These are phyloP conservation scores for Aphrophora alni DNA, from an alignment of 2,888 invertebrate species.

Conservation along the genomic window DNA sequence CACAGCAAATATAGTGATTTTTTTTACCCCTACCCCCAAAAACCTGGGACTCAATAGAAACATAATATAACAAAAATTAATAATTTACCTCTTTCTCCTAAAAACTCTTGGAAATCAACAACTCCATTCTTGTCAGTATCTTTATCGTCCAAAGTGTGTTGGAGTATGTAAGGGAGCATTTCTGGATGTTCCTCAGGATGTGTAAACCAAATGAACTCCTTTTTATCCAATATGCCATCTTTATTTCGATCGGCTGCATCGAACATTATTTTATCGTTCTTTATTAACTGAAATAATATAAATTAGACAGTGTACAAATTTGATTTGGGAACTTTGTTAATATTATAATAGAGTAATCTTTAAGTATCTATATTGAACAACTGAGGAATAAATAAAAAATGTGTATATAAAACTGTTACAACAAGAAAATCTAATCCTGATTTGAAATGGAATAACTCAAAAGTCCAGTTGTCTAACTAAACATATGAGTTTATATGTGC, in stretches of 20 bases:
- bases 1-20: no score
- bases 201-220: conserved; percentile 88
- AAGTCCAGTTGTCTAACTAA: no score
- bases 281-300: conserved; percentile 63
- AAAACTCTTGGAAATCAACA: conserved; percentile 84
- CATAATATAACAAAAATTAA: not conserved
- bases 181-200: conserved; percentile 92
- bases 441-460: no score
- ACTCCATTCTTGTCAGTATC: conserved; percentile 84
- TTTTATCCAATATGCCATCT: conserved; percentile 74
- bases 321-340: no score
- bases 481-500: no score
- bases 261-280: conserved; percentile 88
- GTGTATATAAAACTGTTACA: no score
- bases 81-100: conserved; percentile 69
- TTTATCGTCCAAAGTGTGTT: conserved; percentile 85
- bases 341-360: no score
- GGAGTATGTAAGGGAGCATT: conserved; percentile 81
- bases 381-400: no score
- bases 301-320: conserved; percentile 6
- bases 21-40: no score
- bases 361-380: no score
- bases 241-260: conserved; percentile 81
- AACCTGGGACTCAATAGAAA: no score
- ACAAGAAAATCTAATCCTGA: no score